A percentile compares a stretch with the other conserved stretches of the same genome.
phyloP scores from a whole-genome alignment of 1,140 invertebrate genomes.

The Drosophila parabipectinata region DNA sequence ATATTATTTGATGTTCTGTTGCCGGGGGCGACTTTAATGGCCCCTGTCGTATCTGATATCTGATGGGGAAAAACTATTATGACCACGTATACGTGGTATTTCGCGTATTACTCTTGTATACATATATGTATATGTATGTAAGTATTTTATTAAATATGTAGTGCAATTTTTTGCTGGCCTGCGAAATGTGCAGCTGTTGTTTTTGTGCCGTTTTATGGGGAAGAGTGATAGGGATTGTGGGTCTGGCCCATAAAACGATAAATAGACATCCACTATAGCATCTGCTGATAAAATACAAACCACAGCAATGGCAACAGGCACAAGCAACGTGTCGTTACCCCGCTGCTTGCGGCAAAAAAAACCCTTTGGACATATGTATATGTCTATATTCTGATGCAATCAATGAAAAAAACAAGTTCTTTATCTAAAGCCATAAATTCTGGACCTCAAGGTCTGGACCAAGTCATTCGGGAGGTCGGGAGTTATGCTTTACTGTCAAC shows the following conservation, averaged over 20 bases:
- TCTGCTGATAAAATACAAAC: constrained; percentile 23
- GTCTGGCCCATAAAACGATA: constrained; percentile 26
- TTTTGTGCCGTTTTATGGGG: constrained; percentile 33
- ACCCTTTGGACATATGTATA: constrained; percentile 13
- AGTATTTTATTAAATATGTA: constrained; percentile 25
- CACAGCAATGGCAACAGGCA: constrained; percentile 30
- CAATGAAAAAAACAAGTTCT: neutral
- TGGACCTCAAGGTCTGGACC: neutral
- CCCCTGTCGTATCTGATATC: constrained; percentile 16
- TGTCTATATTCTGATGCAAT: neutral
- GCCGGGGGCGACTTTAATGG: constrained; percentile 43
- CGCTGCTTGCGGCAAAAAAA: neutral
- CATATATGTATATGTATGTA: constrained; percentile 3
- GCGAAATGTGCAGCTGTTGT: constrained; percentile 68
- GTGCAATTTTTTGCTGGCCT: constrained; percentile 53
- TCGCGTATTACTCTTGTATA: constrained; percentile 20
- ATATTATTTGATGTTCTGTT: constrained; percentile 23
- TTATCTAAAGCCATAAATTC: neutral
- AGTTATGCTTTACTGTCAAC: constrained; percentile 70
- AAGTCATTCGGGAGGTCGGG: neutral
- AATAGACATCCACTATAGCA: constrained; percentile 10
- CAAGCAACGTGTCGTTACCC: no score
- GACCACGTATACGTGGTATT: constrained; percentile 37
- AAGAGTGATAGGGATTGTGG: neutral
- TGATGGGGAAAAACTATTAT: constrained; percentile 33